A percentile compares a stretch with the other conserved stretches of the same genome.
Evolutionary conservation across 2,797 vertebrate genomes (phyloP).

Genomic region (Sebastes hopkinsi): DNA sequence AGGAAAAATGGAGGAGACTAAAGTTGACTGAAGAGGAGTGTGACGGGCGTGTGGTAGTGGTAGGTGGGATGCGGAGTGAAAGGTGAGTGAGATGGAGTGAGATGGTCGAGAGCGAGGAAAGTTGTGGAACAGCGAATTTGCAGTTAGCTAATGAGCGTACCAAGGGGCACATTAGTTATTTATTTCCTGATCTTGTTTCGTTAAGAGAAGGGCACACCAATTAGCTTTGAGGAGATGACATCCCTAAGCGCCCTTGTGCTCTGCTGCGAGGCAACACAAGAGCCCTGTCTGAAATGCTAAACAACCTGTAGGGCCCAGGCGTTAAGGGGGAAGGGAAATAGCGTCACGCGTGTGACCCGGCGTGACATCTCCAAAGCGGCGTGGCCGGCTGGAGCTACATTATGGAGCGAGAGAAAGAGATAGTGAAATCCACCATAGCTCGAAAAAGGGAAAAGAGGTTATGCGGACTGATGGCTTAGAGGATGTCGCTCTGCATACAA

Average conservation of each 20-base stretch:
- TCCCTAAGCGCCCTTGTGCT: constrained; percentile 70
- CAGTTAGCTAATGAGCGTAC: constrained; percentile 81
- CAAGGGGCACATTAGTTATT: constrained; percentile 82
- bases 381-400: constrained; percentile 59
- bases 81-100: constrained; percentile 39
- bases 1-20: constrained; percentile 17
- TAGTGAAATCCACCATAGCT: constrained; percentile 33
- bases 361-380: constrained; percentile 45
- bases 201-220: constrained; percentile 84
- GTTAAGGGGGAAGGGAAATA: constrained; percentile 7
- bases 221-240: constrained; percentile 83
- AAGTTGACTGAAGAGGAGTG: constrained; percentile 2
- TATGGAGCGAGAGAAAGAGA: constrained; percentile 34
- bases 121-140: constrained; percentile 67
- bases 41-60: background rate
- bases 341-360: constrained; percentile 35
- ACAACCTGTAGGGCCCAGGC: constrained; percentile 64
- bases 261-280: constrained; percentile 57
- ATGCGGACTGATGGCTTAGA: constrained; percentile 27
- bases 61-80: constrained; percentile 8
- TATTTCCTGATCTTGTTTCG: constrained; percentile 83
- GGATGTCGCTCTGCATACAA: constrained; percentile 48
- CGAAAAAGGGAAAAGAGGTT: constrained; percentile 39
- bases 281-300: constrained; percentile 78
- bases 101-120: constrained; percentile 30